A percentile compares a stretch with the other conserved stretches of the same genome.
These are phyloP conservation scores for Hemitrygon akajei DNA, from an alignment of 2,797 vertebrate genomes.

Conservation along the genomic window DNA sequence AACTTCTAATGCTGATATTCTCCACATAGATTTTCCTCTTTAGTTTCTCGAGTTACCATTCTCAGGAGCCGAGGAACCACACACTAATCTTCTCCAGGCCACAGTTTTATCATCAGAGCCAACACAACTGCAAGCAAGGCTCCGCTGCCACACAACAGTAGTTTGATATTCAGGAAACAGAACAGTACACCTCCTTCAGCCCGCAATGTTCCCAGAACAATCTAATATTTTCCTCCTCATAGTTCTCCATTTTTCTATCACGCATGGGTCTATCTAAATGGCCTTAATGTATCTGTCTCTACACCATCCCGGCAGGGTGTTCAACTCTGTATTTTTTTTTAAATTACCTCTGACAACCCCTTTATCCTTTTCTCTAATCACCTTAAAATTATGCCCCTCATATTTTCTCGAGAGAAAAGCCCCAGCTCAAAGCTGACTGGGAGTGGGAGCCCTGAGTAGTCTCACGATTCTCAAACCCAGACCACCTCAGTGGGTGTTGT, in stretches of 20 bases:
- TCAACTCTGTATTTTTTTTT: no score
- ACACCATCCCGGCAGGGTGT: no score
- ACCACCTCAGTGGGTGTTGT: not conserved
- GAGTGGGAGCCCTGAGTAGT: not conserved
- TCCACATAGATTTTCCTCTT: not conserved
- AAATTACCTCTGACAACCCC: no score
- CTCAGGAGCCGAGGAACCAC: not conserved
- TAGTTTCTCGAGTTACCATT: not conserved
- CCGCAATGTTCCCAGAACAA: no score
- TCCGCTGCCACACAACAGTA: not conserved
- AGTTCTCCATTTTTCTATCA: no score
- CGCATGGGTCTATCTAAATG: no score
- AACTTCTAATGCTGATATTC: not conserved
- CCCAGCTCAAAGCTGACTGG: not conserved
- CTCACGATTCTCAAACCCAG: not conserved
- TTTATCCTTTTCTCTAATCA: no score
- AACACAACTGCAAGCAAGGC: not conserved
- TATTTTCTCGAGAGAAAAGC: no score
- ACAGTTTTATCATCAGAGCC: not conserved
- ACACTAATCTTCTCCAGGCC: not conserved
- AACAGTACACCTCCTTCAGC: no score
- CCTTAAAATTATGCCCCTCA: no score
- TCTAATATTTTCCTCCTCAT: no score
- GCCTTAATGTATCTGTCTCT: no score
- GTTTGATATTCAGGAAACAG: not conserved